Evolutionary conservation across 2,797 vertebrate species (phyloP).

Genomic region (Dipus sagitta): DNA sequence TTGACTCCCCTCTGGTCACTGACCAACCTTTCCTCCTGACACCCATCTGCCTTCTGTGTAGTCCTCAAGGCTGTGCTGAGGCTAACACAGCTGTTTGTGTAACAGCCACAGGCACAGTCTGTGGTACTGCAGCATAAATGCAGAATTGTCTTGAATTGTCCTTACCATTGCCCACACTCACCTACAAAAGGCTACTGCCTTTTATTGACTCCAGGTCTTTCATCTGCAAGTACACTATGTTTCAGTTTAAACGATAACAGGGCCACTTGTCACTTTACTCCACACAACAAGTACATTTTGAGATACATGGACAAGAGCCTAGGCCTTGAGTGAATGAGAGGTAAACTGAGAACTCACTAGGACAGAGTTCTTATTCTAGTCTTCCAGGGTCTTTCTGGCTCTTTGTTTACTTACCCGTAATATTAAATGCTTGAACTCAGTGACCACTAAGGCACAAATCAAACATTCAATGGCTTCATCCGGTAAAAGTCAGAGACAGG

Average conservation of each 20-base stretch:
- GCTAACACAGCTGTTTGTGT: background rate
- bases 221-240: background rate
- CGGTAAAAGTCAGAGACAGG: background rate
- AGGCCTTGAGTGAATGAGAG: background rate
- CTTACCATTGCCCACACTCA: background rate
- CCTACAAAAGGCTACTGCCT: background rate
- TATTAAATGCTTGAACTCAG: background rate
- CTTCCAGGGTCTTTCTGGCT: background rate
- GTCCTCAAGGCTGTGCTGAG: background rate
- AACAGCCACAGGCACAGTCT: background rate
- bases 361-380: background rate
- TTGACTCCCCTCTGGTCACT: background rate
- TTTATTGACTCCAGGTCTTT: background rate
- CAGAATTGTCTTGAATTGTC: background rate
- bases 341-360: background rate
- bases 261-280: background rate
- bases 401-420: background rate
- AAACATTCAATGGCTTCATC: background rate
- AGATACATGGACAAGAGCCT: background rate
- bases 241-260: background rate
- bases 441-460: background rate
- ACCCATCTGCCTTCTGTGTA: slow-evolving; percentile 17
- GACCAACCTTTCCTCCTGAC: background rate
- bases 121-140: background rate
- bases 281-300: background rate